phyloP scores from a whole-genome alignment of 2,113 vertebrate genomes.

The Emberiza fucata region DNA sequence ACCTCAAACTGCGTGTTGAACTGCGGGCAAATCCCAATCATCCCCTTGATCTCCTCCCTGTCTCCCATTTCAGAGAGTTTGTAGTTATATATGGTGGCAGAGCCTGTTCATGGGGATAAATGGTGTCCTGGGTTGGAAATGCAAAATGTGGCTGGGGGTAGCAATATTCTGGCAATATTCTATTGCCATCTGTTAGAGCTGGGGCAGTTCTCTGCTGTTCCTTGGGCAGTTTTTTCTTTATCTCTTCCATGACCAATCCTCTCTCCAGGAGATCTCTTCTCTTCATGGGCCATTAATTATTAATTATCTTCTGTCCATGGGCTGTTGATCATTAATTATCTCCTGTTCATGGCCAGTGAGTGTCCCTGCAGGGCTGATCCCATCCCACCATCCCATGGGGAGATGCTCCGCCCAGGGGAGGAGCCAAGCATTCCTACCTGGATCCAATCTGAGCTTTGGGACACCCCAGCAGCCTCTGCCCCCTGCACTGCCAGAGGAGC shows the following conservation, averaged over 20 bases:
- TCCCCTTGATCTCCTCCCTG: slow-evolving; percentile 72
- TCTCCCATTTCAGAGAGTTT: slow-evolving; percentile 74
- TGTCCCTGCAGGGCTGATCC: background rate
- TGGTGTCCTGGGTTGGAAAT: background rate
- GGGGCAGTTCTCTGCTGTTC: background rate
- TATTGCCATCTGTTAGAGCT: background rate
- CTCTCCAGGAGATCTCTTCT: background rate
- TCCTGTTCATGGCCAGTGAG: background rate
- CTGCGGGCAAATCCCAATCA: slow-evolving; percentile 88
- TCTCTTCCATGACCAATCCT: background rate
- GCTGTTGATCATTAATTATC: background rate
- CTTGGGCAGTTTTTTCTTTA: background rate
- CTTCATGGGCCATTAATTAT: background rate
- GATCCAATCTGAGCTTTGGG: background rate
- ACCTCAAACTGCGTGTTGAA: slow-evolving; percentile 87
- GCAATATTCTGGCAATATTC: background rate
- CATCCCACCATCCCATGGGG: background rate
- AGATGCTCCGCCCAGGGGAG: background rate
- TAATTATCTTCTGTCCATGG: background rate
- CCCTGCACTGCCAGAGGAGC: background rate
- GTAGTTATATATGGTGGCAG: slow-evolving; percentile 79
- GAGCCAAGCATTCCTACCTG: background rate
- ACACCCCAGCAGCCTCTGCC: background rate
- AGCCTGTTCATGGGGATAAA: slow-evolving; percentile 62
- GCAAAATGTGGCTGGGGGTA: background rate